Evolutionary conservation across 2,113 vertebrate species (phyloP), one percentile per base, ranked within the genome.

Genomic region (Columbina picui): DNA sequence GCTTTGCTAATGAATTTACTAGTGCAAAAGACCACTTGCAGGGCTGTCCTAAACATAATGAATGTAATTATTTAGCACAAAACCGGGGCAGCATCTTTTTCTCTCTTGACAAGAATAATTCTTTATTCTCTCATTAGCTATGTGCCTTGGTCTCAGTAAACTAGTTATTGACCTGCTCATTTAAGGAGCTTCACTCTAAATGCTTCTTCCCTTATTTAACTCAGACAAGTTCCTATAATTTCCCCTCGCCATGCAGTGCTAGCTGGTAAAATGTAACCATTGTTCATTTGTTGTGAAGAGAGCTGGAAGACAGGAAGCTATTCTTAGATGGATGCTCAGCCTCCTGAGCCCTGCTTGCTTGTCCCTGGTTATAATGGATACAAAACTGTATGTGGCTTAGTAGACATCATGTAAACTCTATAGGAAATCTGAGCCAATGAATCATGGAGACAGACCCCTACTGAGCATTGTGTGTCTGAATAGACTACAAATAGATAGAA

Each of bases 61-160:
- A 98, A 98, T 97, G 98, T 96, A 97, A 98, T 98, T 98, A 98
- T 98, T 98, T 98, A 98, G 95, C 97, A 95, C 96, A 97, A 98
- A 98, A 98, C 94, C 85, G 85, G 95, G 93, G 96, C 97, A 96
- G 95, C 97, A 93, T 98, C 97, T 97, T 98, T 98, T 96, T 95
- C 91, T 96, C 89, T 90, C 94, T 97, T 97, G 98, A 98, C 98
- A 98, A 96, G 97, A 97, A 97, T 97, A 97, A 98, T 98, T 98
- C 98, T 98, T 98, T 98, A 97, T 97, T 98, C 96, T 98, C 98
- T 98, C 96, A 98, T 98, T 98, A 98, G 97, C 97, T 95, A 95
- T 96, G 94, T 97, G 97, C 97, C 94, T 97, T 96, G 96, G 97
- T 98, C 96, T 98, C 96, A 74, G 97, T 97, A 98, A 98, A 98